Percentiles rank a stretch among this genome's conserved stretches.
These are phyloP conservation scores for Myanophis thanlyinensis DNA, from an alignment of 2,113 vertebrate species.

Conservation along the genomic window DNA sequence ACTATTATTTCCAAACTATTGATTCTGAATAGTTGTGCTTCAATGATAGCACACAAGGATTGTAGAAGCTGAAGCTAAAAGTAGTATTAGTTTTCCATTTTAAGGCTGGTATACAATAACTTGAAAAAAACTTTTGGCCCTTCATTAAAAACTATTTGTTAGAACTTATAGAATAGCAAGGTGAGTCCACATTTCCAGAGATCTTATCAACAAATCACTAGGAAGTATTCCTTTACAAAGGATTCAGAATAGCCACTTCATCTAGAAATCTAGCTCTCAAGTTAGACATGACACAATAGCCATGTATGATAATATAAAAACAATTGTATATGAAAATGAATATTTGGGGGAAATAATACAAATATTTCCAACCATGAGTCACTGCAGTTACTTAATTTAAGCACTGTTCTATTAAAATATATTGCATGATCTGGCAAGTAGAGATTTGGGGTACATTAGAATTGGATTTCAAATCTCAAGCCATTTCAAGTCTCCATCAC, in stretches of 20 bases:
- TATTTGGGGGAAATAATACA: not conserved
- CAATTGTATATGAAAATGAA: not conserved
- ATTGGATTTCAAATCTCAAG: no score
- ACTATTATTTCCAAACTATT: not conserved
- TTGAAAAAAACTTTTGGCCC: not conserved
- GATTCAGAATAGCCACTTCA: not conserved
- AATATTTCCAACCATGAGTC: not conserved
- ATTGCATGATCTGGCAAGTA: not conserved
- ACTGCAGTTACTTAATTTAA: not conserved
- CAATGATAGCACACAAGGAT: not conserved
- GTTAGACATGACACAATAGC: not conserved
- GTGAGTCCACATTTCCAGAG: not conserved
- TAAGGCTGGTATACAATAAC: not conserved
- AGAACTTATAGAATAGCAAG: not conserved
- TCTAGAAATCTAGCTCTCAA: not conserved
- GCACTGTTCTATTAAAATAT: not conserved
- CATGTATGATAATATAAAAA: not conserved
- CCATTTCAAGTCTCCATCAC: not conserved
- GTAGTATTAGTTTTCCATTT: not conserved
- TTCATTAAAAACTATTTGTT: not conserved
- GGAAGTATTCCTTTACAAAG: not conserved
- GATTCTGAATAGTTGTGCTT: not conserved
- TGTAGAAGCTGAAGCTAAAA: not conserved
- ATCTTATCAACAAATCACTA: not conserved
- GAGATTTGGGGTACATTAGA: not conserved